phyloP scores from a whole-genome alignment of 2,888 invertebrate genomes.

The Ennomos erosarius region DNA sequence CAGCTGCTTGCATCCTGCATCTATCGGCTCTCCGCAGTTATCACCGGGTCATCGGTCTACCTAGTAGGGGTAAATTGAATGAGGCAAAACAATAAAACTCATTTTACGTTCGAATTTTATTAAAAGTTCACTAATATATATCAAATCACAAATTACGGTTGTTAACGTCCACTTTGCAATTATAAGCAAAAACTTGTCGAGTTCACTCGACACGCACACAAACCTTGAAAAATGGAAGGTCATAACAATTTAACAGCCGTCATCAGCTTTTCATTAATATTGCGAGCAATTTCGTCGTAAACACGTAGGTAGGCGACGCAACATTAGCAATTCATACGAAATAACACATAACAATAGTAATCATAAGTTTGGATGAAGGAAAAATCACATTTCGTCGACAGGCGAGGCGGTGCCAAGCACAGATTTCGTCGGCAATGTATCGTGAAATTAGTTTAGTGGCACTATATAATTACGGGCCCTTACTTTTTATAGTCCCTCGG shows the following conservation, averaged over 20 bases:
- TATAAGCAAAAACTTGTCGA: conserved; percentile 44
- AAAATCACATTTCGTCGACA: conserved; percentile 76
- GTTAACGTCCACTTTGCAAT: conserved; percentile 42
- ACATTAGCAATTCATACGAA: conserved; percentile 80
- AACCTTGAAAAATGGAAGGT: conserved; percentile 61
- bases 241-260: conserved; percentile 57
- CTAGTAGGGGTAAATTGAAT: too few relatives aligned
- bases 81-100: too few relatives aligned
- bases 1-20: too few relatives aligned
- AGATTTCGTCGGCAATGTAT: conserved; percentile 85
- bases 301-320: conserved; percentile 46
- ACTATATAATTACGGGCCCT: conserved; percentile 84
- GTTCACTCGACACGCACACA: conserved; percentile 42
- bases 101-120: too few relatives aligned
- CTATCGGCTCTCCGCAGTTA: too few relatives aligned
- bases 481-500: conserved; percentile 76
- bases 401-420: conserved; percentile 82
- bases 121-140: conserved; percentile 1
- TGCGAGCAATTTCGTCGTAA: conserved; percentile 60
- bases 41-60: too few relatives aligned
- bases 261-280: conserved; percentile 66
- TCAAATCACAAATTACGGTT: conserved; percentile 35
- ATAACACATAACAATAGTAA: conserved; percentile 81
- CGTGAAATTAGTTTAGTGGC: conserved; percentile 85
- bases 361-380: conserved; percentile 74